Evolutionary conservation across 2,113 vertebrate genomes (phyloP).

Genomic region (Rana temporaria): DNA sequence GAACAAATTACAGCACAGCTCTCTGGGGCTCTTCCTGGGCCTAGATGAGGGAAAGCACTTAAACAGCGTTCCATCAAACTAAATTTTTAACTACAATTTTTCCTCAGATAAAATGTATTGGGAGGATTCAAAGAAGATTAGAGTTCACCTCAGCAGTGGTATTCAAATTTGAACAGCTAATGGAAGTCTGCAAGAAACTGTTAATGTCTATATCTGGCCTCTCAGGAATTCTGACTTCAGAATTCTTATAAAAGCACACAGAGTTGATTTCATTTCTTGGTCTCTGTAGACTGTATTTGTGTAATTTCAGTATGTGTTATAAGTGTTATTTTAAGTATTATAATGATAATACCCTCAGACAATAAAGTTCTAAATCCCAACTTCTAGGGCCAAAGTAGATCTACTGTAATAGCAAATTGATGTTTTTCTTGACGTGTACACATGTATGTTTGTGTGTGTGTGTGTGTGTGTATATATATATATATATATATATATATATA

Average conservation of each 20-base stretch:
- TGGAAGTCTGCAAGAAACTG: slow-evolving; percentile 79
- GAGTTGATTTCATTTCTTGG: slow-evolving; percentile 81
- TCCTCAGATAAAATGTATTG: slow-evolving; percentile 79
- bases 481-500: too few species aligned
- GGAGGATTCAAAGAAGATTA: slow-evolving; percentile 86
- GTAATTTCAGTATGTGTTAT: slow-evolving; percentile 91
- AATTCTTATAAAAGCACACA: slow-evolving; percentile 85
- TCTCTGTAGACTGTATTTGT: slow-evolving; percentile 80
- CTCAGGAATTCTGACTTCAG: slow-evolving; percentile 79
- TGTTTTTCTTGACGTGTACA: slow-evolving; percentile 74
- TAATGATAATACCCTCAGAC: slow-evolving; percentile 86
- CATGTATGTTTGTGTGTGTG: not conserved
- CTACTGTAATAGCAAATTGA: slow-evolving; percentile 80
- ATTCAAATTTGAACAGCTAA: slow-evolving; percentile 86
- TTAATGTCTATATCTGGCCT: slow-evolving; percentile 82
- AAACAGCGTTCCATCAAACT: slow-evolving; percentile 85
- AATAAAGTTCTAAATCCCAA: slow-evolving; percentile 82
- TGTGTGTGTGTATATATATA: too few species aligned
- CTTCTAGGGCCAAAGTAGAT: slow-evolving; percentile 90
- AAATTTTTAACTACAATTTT: slow-evolving; percentile 83
- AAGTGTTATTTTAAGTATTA: slow-evolving; percentile 89
- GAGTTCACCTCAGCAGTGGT: slow-evolving; percentile 82
- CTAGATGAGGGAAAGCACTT: slow-evolving; percentile 82
- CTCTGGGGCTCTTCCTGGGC: slow-evolving; percentile 76
- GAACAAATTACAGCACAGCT: slow-evolving; percentile 82